Base-by-base conservation (phyloP, 1,140 invertebrate genomes). In the Asobara japonica region DNA sequence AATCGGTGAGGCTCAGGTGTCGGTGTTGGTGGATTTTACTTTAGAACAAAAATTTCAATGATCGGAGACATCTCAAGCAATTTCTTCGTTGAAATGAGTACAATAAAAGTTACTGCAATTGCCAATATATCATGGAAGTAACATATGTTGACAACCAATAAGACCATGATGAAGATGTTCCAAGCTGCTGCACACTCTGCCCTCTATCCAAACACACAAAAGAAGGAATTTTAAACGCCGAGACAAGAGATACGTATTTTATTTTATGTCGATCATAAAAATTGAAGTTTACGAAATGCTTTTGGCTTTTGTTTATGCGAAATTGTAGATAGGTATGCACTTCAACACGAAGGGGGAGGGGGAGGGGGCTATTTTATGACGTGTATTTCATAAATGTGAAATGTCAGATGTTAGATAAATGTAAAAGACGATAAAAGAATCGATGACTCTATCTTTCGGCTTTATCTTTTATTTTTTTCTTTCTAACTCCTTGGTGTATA, bases 381-480 rank as follows among this genome's bases (percentile, higher is more conserved):
- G 69, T 69, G 68, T 74, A 72, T 74, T 60, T 77, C 75, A 75
- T 78, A 78, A 77, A 78, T 77, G 74, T 56, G 71, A 75, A 74
- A 74, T 73, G 75, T 75, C 77, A 74, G 71, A 69, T 36, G 68
- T 69, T 33, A 38, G 71, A 72, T 72, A 67, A 72, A 67, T 65
- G 71, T 65, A 71, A 71, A 73, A 77, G 61, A 30, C 27, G 61
- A 36, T 31, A 64, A 30, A 36, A 31, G 61, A 36, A 64, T 36
- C 61, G 61, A 64, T 36, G 61, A 30, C 29, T 56, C 25, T 56
- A 65, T 56, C 27, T 56, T 22, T 13, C 27, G 45, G 29, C 18
- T 68, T 68, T 45, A 56, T 68, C 31, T 30, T 68, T 68, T 45
- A 56, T 68, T 51, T 68, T 25, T 6, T 11, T 68, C 22, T n/a